Percentiles rank a stretch among this genome's conserved stretches.
Evolutionary conservation across 2,113 vertebrate genomes (phyloP).

Genomic region (Pelobates fuscus): DNA sequence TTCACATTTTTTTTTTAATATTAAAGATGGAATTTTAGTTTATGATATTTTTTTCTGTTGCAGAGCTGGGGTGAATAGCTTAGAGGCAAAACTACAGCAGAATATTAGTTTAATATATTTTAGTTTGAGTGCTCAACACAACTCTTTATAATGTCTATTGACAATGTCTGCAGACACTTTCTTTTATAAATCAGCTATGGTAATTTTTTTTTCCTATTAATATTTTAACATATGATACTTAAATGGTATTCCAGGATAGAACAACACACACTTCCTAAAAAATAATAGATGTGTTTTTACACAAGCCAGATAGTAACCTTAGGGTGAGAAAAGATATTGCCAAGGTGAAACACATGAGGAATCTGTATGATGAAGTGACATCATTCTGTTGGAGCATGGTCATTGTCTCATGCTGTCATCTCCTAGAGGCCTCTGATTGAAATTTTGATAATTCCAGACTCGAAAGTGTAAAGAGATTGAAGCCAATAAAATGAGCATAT

Average conservation of each 20-base stretch:
- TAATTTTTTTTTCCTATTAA: no score
- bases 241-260: conserved; percentile 27
- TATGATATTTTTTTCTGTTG: no score
- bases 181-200: no score
- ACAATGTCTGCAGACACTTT: background rate
- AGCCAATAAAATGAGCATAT: conserved; percentile 6
- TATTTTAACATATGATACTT: conserved; percentile 18
- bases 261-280: conserved; percentile 26
- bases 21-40: no score
- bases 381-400: conserved; percentile 24
- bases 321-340: conserved; percentile 28
- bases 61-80: no score
- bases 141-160: background rate
- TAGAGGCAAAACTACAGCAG: no score
- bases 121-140: background rate
- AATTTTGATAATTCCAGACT: conserved; percentile 5
- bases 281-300: conserved; percentile 23
- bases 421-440: background rate
- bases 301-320: conserved; percentile 10
- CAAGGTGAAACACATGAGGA: conserved; percentile 22
- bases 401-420: conserved; percentile 23
- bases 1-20: no score
- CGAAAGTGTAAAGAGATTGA: background rate
- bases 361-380: conserved; percentile 29
- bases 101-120: no score